Conservation (phyloP, 2,113 vertebrate genomes). For the Eupsittula cactorum region DNA sequence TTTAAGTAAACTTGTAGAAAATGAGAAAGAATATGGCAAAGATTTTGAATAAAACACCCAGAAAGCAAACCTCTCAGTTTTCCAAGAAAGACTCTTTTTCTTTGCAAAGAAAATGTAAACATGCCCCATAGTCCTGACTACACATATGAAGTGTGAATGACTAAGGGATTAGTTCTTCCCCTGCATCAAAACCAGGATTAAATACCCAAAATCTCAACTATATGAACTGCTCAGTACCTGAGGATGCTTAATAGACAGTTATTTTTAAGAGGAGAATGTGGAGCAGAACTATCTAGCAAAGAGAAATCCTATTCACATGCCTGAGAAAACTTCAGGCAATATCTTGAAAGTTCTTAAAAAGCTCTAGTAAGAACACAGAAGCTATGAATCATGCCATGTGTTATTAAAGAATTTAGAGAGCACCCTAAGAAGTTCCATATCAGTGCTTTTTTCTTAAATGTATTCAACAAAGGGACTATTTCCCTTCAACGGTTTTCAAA, state of each 20-base stretch:
- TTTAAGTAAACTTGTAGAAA: not conserved
- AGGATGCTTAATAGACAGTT: not conserved
- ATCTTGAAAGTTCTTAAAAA: not conserved
- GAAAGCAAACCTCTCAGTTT: conserved; percentile 16
- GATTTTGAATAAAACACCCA: conserved; percentile 4
- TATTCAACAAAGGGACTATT: conserved; percentile 44
- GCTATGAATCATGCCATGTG: not conserved
- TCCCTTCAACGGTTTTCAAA: conserved; percentile 28
- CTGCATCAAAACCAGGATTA: not conserved
- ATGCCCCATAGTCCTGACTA: not conserved
- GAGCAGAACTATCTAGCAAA: not conserved
- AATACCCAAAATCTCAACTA: not conserved
- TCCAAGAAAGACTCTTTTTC: conserved; percentile 23
- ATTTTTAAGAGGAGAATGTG: not conserved
- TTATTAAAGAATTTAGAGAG: conserved; percentile 43
- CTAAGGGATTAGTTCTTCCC: conserved; percentile 19
- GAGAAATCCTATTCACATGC: conserved; percentile 27
- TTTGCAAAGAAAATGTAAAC: not conserved
- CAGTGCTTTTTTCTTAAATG: conserved; percentile 32
- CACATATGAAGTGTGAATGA: conserved; percentile 1
- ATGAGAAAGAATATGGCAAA: not conserved
- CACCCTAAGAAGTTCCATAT: conserved; percentile 14
- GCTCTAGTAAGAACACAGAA: conserved; percentile 22
- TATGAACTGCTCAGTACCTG: conserved; percentile 1
- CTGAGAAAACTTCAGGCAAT: not conserved